A percentile compares a stretch with the other conserved stretches of the same genome.
phyloP scores from a whole-genome alignment of 2,113 vertebrate species.

The Neodontobutis hainanensis region DNA sequence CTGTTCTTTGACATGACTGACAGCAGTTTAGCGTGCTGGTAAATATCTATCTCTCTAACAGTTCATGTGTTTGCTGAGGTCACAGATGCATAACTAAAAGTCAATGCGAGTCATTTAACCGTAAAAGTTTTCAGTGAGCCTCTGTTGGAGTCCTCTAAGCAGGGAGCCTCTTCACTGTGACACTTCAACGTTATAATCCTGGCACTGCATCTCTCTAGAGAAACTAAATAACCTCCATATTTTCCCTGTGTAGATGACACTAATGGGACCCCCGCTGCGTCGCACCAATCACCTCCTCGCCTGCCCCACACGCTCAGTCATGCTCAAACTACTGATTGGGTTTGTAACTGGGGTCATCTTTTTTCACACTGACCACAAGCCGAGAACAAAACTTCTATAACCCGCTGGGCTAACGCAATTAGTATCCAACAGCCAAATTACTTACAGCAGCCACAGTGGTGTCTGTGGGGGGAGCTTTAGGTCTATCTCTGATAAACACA shows the following conservation, averaged over 20 bases:
- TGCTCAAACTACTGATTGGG: conserved; percentile 58
- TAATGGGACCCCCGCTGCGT: conserved; percentile 69
- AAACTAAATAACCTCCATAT: conserved; percentile 69
- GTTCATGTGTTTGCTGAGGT: background rate
- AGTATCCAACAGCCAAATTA: conserved; percentile 64
- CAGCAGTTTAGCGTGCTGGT: background rate
- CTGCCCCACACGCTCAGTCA: conserved; percentile 26
- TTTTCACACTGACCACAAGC: conserved; percentile 57
- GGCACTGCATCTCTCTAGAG: conserved; percentile 23
- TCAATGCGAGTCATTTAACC: background rate
- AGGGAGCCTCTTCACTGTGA: conserved; percentile 48
- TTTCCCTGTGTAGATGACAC: conserved; percentile 61
- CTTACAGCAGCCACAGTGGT: conserved; percentile 49
- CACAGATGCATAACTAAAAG: background rate
- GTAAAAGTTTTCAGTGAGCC: background rate
- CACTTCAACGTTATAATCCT: conserved; percentile 50
- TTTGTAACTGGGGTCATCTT: conserved; percentile 60
- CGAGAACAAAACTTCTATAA: conserved; percentile 66
- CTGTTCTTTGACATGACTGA: background rate
- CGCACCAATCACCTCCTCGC: conserved; percentile 40
- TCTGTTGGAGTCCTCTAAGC: conserved; percentile 5
- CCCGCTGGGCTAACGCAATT: conserved; percentile 75
- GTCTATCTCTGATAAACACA: conserved; percentile 43
- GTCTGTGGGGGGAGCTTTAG: conserved; percentile 28
- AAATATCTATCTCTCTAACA: background rate